phyloP scores from a whole-genome alignment of 1,140 invertebrate species.

The Bombus waltoni region DNA sequence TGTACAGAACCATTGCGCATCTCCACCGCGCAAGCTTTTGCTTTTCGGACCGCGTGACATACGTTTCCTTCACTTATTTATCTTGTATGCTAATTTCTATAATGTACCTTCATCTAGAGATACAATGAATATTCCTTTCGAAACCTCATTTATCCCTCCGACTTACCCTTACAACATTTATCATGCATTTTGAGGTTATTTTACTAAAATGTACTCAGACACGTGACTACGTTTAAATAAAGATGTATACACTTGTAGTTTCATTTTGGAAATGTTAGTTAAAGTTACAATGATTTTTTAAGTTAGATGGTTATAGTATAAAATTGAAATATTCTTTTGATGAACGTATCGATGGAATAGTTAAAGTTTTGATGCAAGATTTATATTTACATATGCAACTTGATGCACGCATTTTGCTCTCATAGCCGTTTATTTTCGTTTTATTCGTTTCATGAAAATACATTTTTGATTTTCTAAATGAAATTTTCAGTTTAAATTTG shows the following conservation, averaged over 20 bases:
- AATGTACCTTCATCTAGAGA: neutral
- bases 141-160: neutral
- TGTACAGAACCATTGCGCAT: slow-evolving; percentile 11
- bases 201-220: neutral
- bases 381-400: neutral
- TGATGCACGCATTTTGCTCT: neutral
- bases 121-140: neutral
- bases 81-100: neutral
- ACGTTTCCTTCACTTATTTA: slow-evolving; percentile 42
- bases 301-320: neutral
- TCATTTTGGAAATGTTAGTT: neutral
- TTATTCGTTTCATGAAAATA: neutral
- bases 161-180: no score
- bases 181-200: slow-evolving; percentile 7
- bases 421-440: neutral
- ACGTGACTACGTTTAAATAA: slow-evolving; percentile 37
- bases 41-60: slow-evolving; percentile 54
- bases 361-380: neutral
- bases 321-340: neutral
- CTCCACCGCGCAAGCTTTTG: neutral
- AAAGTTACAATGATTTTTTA: neutral
- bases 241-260: neutral
- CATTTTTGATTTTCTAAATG: neutral
- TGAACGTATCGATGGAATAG: neutral
- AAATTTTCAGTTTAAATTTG: neutral